phyloP scores from a whole-genome alignment of 2,797 vertebrate species.

The Glossophaga mutica region DNA sequence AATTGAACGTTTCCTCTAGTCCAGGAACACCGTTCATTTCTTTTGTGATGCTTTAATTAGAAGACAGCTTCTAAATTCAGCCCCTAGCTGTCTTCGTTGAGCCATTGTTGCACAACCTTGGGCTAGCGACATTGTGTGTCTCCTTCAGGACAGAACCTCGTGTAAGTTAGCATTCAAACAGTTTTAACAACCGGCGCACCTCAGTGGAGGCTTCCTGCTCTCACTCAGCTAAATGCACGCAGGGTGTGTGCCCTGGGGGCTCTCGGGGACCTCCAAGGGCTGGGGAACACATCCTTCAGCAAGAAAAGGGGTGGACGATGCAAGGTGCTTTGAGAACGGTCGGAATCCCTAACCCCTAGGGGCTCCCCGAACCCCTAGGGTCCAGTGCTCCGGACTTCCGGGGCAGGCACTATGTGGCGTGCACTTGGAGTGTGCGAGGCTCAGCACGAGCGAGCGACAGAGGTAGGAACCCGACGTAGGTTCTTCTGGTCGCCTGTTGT shows the following conservation, averaged over 20 bases:
- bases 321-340: neutral
- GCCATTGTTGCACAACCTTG: neutral
- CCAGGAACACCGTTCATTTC: neutral
- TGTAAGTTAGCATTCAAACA: neutral
- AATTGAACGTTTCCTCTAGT: neutral
- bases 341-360: neutral
- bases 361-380: neutral
- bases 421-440: neutral
- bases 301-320: neutral
- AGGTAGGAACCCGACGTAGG: neutral
- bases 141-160: neutral
- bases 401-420: neutral
- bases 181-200: neutral
- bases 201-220: neutral
- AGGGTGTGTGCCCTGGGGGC: neutral
- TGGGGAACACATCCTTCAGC: too few species aligned
- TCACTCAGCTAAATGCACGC: neutral
- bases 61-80: neutral
- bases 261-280: fast-evolving
- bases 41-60: neutral
- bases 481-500: neutral
- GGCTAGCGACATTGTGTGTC: neutral
- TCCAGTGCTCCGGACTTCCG: neutral
- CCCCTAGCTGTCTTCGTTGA: neutral
- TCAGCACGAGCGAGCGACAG: neutral